Conservation (phyloP, 2,113 vertebrate species). For the Onychostoma macrolepis region DNA sequence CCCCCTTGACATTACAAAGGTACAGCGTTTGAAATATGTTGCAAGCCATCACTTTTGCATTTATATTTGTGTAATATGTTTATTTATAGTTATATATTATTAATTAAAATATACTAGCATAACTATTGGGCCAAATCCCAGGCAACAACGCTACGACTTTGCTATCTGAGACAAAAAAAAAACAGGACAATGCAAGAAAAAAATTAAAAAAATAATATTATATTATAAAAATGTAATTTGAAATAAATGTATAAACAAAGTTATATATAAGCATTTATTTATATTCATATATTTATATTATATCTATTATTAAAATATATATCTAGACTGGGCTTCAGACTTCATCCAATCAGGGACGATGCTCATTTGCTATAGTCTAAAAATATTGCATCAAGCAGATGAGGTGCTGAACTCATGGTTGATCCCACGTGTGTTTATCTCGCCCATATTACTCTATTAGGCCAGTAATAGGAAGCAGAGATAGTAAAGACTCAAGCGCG, state of each 20-base stretch:
- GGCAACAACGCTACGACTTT: neutral
- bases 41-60: neutral
- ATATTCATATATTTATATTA: neutral
- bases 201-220: too few relatives aligned
- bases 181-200: neutral
- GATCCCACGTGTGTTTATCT: neutral
- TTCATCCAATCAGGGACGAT: neutral
- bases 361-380: neutral
- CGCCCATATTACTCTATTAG: conserved; percentile 9
- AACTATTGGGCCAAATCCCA: neutral
- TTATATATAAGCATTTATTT: neutral
- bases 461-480: neutral
- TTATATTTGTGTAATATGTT: too few relatives aligned
- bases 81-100: too few relatives aligned
- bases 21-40: neutral
- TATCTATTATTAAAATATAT: neutral
- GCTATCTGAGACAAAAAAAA: neutral
- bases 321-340: neutral
- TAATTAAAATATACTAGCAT: neutral
- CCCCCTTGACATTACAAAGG: neutral
- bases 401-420: neutral
- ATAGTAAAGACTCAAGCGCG: neutral
- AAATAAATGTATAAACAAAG: neutral
- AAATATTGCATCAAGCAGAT: conserved; percentile 31
- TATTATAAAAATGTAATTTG: too few relatives aligned